A percentile compares a stretch with the other conserved stretches of the same genome.
These are phyloP conservation scores for Actenoides lindsayi DNA, from an alignment of 2,113 vertebrate species.

Conservation along the genomic window DNA sequence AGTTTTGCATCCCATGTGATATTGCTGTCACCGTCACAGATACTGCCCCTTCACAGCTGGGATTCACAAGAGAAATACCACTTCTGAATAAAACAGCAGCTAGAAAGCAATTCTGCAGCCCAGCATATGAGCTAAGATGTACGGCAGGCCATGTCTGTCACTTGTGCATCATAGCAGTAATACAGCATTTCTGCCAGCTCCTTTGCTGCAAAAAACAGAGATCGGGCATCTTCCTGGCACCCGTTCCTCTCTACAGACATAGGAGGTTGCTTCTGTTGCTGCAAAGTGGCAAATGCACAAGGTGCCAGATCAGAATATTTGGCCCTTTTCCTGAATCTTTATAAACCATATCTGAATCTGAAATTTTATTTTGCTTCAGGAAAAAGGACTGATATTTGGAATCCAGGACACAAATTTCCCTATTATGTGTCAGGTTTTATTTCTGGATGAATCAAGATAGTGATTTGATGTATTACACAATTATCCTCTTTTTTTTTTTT, in stretches of 20 bases:
- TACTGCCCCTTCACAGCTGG: background rate
- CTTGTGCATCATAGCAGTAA: background rate
- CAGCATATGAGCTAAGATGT: background rate
- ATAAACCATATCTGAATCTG: background rate
- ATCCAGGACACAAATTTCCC: background rate
- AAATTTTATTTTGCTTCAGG: background rate
- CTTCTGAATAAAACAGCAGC: background rate
- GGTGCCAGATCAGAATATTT: background rate
- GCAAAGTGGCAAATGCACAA: background rate
- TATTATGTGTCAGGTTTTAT: background rate
- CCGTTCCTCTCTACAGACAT: background rate
- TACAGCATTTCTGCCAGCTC: background rate
- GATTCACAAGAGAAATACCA: background rate
- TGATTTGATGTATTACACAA: background rate
- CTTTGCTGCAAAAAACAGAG: background rate
- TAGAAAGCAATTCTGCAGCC: background rate
- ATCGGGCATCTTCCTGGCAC: background rate
- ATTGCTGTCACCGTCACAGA: background rate
- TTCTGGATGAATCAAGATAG: background rate
- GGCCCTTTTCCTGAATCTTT: background rate
- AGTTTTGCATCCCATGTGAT: background rate
- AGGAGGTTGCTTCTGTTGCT: background rate
- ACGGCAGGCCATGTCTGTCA: background rate
- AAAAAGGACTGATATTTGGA: background rate
- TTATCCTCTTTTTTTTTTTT: too few species aligned